Base-by-base conservation (phyloP, 2,797 vertebrate genomes). In the Lophius americanus region DNA sequence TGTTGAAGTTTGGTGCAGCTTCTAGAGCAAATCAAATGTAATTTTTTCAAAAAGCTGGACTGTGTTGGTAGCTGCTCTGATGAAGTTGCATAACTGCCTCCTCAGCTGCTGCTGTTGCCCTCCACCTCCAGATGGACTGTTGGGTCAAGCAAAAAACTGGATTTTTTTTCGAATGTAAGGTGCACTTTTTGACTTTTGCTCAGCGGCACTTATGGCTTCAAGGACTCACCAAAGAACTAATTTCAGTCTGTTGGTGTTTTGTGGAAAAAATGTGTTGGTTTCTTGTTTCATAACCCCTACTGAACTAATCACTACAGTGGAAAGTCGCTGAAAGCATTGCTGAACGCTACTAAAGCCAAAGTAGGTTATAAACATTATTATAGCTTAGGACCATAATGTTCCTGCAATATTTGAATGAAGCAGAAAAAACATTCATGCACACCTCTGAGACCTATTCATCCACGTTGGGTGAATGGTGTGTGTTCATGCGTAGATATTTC, bases 81-180 rank as follows among this genome's bases (percentile, higher is more conserved):
- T 23, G 23, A 23, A 2, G 23, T 23, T 23, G 23, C 23, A 23
- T 23, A 23, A 23, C 23, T 1, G 36, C 53, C 1, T 65, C 13
- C 9, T 41, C 46, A 12, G 49, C 42, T 8, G 35, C 7, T 39
- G 51, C 7, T 39, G 57, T 23, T 61, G 58, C 14, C 35, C 51
- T 56, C 47, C 51, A 33, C 51, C 56, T 60, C 62, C 69, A 65
- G 43, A 50, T 3, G 2, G 51, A 65, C 33, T 60, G 9, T 53
- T 11, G 51, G 54, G 61, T 53, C 56, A 54, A 35, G 36, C 43
- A 41, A 14, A 42, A 35, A 52, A n/a, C 6, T 23, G 13, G 11
- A 13, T 14, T 47, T 38, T 32, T 32, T 33, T 44, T 9, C 10
- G 7, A 43, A 52, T 37, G 8, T 5, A 48, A 53, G 37, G 3